phyloP scores from a whole-genome alignment of 2,113 vertebrate genomes.

The Ciconia boyciana region DNA sequence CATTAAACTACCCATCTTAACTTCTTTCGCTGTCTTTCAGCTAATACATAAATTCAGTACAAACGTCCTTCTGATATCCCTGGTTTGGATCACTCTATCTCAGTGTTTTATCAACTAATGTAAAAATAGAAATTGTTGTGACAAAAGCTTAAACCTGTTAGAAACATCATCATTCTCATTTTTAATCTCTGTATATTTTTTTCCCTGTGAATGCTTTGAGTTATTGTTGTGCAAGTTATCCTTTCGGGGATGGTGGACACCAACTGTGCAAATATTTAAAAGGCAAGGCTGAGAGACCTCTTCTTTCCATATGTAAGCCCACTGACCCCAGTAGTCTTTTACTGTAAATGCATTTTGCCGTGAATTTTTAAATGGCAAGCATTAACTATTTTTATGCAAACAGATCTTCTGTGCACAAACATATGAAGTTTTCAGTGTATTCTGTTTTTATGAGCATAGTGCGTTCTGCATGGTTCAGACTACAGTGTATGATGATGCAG shows the following conservation, averaged over 20 bases:
- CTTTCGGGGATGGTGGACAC: neutral
- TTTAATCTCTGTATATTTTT: conserved; percentile 7
- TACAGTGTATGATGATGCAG: neutral
- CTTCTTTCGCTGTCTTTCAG: neutral
- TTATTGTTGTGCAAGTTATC: neutral
- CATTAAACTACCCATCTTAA: neutral
- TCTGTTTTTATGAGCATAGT: neutral
- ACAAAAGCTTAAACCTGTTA: conserved; percentile 12
- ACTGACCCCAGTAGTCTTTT: neutral
- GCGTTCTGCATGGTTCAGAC: neutral
- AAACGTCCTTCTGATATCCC: neutral
- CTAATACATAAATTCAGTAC: neutral
- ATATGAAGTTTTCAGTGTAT: neutral
- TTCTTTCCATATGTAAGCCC: neutral
- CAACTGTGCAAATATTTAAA: neutral
- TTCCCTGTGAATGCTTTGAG: neutral
- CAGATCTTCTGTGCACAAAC: neutral
- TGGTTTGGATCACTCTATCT: conserved; percentile 16
- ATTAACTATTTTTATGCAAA: neutral
- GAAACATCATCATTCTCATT: neutral
- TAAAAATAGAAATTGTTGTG: conserved; percentile 36
- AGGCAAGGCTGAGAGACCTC: neutral
- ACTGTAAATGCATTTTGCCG: neutral
- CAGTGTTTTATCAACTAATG: neutral
- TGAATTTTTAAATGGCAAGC: neutral